Base-by-base conservation (phyloP, 2,797 vertebrate genomes). In the Antrozous pallidus region DNA sequence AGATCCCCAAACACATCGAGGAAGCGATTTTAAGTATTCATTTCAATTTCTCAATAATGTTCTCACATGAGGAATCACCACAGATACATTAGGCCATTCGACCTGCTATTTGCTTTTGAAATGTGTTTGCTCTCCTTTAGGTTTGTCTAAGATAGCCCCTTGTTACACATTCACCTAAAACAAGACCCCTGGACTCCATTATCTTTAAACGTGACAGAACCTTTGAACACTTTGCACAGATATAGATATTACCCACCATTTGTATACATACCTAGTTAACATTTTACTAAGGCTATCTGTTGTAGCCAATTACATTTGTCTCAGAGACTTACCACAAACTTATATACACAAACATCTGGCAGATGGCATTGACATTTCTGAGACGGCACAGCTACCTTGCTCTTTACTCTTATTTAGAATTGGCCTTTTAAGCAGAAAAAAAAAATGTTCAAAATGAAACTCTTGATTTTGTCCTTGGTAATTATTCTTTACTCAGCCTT, bases 161-260 rank as follows among this genome's bases (percentile, higher is more conserved):
- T 65, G 96, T 97, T 94, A 96, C 70, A 96, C 77, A 97, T 96
- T 95, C 67, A 96, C 93, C 71, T 70, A 31, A 87, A 93, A 61
- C 80, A 65, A 90, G 83, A 94, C 71, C 87, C 89, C 95, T 94
- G 91, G 71, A 89, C 90, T 80, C 89, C 75, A 73, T 70, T 96
- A 95, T 95, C 94, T 95, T 67, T 56, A 87, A 38, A 77, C 16
- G 20, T 22, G 47, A 61, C 38, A 77, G 93, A 91, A 87, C 79
- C 86, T 96, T 96, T 95, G 95, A 71, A 94, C 92, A 42, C 40
- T 92, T 17, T 74, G 56, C 61, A 51, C 75, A 61, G 84, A 87
- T 74, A 82, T 13, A 94, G 95, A 83, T 51, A 83, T 93, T 67
- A n/a, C 70, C 63, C 82, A 47, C 75, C 69, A 91, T 73, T 58